Percentiles rank a stretch among this genome's conserved stretches.
These are phyloP conservation scores for Papilio xuthus DNA, from an alignment of 1,140 invertebrate species.

Conservation along the genomic window DNA sequence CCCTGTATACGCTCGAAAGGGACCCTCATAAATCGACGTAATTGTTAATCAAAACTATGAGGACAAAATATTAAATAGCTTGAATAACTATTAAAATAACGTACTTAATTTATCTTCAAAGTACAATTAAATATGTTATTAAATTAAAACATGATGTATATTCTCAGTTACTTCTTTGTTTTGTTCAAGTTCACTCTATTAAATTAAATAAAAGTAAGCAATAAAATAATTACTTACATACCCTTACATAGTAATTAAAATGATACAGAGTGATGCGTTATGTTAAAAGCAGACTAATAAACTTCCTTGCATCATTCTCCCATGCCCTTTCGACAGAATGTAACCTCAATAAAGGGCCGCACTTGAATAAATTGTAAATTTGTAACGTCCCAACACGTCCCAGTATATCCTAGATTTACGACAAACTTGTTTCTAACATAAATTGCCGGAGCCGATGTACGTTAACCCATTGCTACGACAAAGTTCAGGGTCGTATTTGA, in stretches of 20 bases:
- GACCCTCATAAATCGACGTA: conserved; percentile 14
- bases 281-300: background rate
- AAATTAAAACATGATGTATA: background rate
- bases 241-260: no score
- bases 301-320: background rate
- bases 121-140: background rate
- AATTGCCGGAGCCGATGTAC: conserved; percentile 33
- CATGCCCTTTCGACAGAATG: background rate
- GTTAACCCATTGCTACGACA: conserved; percentile 34
- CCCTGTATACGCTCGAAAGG: background rate
- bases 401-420: conserved; percentile 36
- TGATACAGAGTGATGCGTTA: background rate
- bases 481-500: conserved; percentile 38
- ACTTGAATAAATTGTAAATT: conserved; percentile 33
- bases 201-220: no score
- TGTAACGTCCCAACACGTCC: conserved; percentile 34
- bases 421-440: conserved; percentile 38
- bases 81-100: background rate
- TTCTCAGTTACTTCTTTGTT: background rate
- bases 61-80: background rate
- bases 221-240: no score
- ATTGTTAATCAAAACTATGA: background rate
- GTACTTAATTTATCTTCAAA: background rate
- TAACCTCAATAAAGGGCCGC: background rate
- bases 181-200: background rate